A percentile compares a stretch with the other conserved stretches of the same genome.
These are phyloP conservation scores for Armadillidium nasatum DNA, from an alignment of 1,140 invertebrate genomes.

Conservation along the genomic window DNA sequence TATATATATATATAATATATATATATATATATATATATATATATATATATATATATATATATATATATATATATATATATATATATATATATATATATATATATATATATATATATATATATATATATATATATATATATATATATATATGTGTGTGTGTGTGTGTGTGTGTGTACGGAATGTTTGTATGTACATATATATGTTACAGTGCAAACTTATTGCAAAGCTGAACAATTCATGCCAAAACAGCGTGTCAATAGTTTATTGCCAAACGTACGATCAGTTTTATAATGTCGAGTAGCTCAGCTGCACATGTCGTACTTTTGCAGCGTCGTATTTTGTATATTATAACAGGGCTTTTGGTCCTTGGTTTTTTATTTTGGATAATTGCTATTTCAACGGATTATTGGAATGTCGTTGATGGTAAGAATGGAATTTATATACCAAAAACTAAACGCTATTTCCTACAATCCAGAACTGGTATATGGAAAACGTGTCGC, in stretches of 20 bases:
- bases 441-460: conserved; percentile 56
- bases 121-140: no score
- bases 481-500: conserved; percentile 64
- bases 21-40: no score
- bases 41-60: no score
- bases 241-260: no score
- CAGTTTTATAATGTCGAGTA: conserved; percentile 1
- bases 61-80: no score
- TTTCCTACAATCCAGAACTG: conserved; percentile 60
- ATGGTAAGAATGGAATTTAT: conserved; percentile 56
- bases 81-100: no score
- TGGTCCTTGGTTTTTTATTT: conserved; percentile 61
- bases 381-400: conserved; percentile 71
- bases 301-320: conserved; percentile 18
- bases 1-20: neutral
- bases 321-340: conserved; percentile 61
- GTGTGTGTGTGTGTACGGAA: no score
- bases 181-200: no score
- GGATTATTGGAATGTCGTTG: conserved; percentile 66
- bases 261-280: neutral
- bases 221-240: no score
- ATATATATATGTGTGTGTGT: no score
- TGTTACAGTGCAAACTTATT: no score
- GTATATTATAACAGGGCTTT: conserved; percentile 62
- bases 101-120: no score